phyloP scores from a whole-genome alignment of 1,140 invertebrate genomes.

The Neotoxoptera formosana region DNA sequence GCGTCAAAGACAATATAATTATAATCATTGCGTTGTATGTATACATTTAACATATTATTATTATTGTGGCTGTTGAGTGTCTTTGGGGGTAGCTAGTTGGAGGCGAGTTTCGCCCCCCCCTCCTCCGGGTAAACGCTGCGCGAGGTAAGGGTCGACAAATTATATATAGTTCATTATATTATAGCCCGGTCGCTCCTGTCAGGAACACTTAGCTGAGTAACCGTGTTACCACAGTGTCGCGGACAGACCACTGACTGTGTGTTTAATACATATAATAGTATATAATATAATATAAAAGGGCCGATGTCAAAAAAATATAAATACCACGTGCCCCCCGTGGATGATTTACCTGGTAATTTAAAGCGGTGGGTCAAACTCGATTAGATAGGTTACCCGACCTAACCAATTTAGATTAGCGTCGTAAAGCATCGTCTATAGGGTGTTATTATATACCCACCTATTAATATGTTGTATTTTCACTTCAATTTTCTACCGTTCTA shows the following conservation, averaged over 20 bases:
- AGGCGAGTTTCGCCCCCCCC: neutral
- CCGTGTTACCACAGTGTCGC: neutral
- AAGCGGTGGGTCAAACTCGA: neutral
- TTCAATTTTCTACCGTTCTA: neutral
- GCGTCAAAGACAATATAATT: neutral
- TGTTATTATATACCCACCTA: neutral
- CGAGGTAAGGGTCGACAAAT: neutral
- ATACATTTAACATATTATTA: neutral
- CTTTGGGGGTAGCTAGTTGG: neutral
- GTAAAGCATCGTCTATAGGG: neutral
- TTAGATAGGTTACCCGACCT: no score
- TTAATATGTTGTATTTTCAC: neutral
- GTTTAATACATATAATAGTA: neutral
- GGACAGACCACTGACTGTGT: neutral
- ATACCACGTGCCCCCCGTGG: neutral
- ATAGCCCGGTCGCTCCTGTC: neutral
- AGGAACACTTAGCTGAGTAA: constrained; percentile 17
- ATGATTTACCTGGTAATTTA: neutral
- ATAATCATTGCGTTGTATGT: neutral
- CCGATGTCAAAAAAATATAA: neutral
- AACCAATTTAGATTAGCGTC: neutral
- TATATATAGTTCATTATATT: constrained; percentile 18
- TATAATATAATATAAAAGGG: neutral
- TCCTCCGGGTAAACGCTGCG: no score
- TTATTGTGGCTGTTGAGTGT: neutral